Base-by-base conservation (phyloP, 1,140 invertebrate species). In the Gonioctena quinquepunctata region DNA sequence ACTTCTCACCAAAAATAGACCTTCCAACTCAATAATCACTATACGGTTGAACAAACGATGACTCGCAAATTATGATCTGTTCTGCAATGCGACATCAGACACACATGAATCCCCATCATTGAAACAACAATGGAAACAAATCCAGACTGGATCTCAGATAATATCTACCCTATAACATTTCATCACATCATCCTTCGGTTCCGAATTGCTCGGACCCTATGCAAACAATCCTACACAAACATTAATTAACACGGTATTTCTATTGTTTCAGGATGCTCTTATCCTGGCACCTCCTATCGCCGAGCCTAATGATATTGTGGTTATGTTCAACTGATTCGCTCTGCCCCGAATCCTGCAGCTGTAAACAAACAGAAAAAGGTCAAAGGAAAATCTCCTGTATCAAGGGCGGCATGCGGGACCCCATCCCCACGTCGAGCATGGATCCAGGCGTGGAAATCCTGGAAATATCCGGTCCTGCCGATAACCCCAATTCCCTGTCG, bases 401-500 rank as follows among this genome's bases (percentile, higher is more conserved):
- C 42, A 70, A 83, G 71, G 92, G 91, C n/a, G 86, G 88, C 59
- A 86, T 92, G 83, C 83, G 81, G 48, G 82, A 84, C 63, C 82
- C 85, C 1, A 86, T 92, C 50, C 91, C 91, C 3, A 84, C 88
- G 2, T 82, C 85, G 25, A 83, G 86, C 60, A 86, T 93, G 82
- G 88, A 90, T 75, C 76, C 83, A 1, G 86, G 87, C 59, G 88
- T 89, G 21, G 86, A 92, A 80, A 84, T 93, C 2, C 83, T 94
- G 42, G 85, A 89, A 60, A 91, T 94, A 52, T 86, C 88, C 1
- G 90, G 92, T 0, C 91, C 92, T 1, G 79, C 85, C 11, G 81
- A 87, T 23, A 80, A 83, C 50, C 85, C 84, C 7, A 93, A 94
- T 80, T 83, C 84, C 49, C 83, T 94, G 6, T 91, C 90, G 1